Evolutionary conservation across 2,113 vertebrate species (phyloP), one percentile per base, ranked within the genome.

Genomic region (Oncorhynchus mykiss): DNA sequence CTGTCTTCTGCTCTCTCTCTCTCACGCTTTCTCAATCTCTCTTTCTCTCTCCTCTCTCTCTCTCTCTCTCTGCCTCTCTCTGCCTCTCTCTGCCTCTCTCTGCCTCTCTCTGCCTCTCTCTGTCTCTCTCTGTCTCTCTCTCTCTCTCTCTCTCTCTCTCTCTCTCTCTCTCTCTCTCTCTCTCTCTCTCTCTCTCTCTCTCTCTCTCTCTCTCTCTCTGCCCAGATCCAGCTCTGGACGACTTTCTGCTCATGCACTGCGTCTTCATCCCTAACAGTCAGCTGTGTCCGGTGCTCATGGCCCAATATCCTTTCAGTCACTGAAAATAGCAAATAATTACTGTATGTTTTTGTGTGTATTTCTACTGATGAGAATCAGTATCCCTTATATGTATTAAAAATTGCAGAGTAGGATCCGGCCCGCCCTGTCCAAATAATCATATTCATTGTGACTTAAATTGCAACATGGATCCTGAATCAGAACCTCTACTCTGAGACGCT

Each of bases 231-330:
- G 90, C 94, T 78, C 88, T 99, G 91, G 95, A 96, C 82, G 97
- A 99, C 91, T 99, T 99, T 92, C 90, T 97, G 84, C 94, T 99
- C 93, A 96, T 95, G 95, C 97, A 99, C 92, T 96, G 96, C 88
- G 94, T 98, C 88, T 99, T 99, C 93, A 97, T 99, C 88, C 96
- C 97, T 85, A 97, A 96, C 91, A 92, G 76, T 86, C 95, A 97
- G 84, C 94, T 99, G 67, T 98, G 96, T 87, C 95, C 95, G 24
- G 94, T 94, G 76, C 88, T 99, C 77, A 95, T 96, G 92, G 94
- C 95, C 73, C 97, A 99, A 96, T 99, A 99, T 99, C 98, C 97
- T 99, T 98, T 91, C 87, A 77, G 5, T 25, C 14, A 5, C 25
- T 18, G 1, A 3, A 11, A 16, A 48, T 27, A 54, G 51, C 12